Evolutionary conservation across 2,113 vertebrate species (phyloP).

Genomic region (Protobothrops mucrosquamatus): DNA sequence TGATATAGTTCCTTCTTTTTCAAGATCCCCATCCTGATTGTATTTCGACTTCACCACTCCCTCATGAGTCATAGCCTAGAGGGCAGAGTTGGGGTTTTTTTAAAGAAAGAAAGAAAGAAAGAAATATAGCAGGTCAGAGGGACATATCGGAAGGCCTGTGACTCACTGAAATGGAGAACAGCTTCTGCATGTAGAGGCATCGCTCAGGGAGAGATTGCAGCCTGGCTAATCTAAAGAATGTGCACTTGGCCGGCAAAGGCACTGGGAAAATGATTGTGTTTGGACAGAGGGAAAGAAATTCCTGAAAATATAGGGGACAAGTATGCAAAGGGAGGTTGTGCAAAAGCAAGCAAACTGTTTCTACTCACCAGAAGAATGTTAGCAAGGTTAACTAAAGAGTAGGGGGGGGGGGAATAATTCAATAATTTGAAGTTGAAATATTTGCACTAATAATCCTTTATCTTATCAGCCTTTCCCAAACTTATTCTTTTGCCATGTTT

Average conservation of each 20-base stretch:
- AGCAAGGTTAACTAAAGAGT: not conserved
- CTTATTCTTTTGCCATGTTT: not conserved
- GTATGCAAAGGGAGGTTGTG: not conserved
- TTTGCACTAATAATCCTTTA: not conserved
- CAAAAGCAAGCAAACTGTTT: not conserved
- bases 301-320: not conserved
- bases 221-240: slow-evolving; percentile 41
- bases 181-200: slow-evolving; percentile 50
- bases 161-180: slow-evolving; percentile 47
- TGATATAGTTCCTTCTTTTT: not conserved
- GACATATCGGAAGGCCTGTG: slow-evolving; percentile 33
- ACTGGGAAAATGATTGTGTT: not conserved
- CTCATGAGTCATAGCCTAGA: slow-evolving; percentile 61
- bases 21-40: not conserved
- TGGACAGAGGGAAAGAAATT: not conserved
- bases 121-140: slow-evolving; percentile 53
- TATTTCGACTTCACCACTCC: slow-evolving; percentile 52
- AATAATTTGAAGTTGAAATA: not conserved
- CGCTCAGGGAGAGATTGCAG: slow-evolving; percentile 25
- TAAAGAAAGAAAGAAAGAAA: not conserved
- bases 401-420: not conserved
- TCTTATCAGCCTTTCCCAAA: not conserved
- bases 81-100: slow-evolving; percentile 55
- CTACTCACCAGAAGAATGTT: not conserved
- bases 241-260: not conserved